Conservation (phyloP, 2,797 vertebrate species). For the Hydrolagus colliei region DNA sequence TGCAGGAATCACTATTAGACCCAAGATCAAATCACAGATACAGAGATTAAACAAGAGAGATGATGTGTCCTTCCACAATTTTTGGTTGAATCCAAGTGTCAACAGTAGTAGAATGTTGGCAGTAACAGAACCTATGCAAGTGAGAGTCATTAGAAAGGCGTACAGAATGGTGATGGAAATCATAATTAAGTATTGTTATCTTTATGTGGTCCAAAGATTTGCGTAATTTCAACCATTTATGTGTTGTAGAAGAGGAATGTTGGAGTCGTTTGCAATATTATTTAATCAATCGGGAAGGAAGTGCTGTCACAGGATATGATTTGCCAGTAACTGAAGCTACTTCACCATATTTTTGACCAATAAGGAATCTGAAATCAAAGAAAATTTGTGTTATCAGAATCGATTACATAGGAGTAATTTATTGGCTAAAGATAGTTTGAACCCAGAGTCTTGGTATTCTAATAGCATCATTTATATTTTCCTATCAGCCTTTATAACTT, state of each 20-base stretch:
- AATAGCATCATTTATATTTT: too few species aligned
- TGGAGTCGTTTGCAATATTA: neutral
- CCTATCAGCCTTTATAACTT: too few species aligned
- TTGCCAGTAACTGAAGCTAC: neutral
- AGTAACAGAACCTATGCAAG: constrained; percentile 44
- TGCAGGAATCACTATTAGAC: constrained; percentile 50
- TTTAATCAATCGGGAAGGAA: neutral
- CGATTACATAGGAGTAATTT: neutral
- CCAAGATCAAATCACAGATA: constrained; percentile 58
- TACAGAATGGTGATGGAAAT: constrained; percentile 37
- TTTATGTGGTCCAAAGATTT: constrained; percentile 17
- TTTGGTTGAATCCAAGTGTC: constrained; percentile 49
- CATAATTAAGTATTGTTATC: constrained; percentile 35
- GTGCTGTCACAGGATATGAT: neutral
- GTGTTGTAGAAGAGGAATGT: neutral
- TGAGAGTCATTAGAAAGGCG: constrained; percentile 45
- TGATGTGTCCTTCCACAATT: constrained; percentile 49
- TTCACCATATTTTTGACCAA: neutral
- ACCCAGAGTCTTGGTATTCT: too few species aligned
- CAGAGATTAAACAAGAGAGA: constrained; percentile 53
- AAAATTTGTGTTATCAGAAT: neutral
- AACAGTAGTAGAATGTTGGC: constrained; percentile 55
- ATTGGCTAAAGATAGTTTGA: too few species aligned
- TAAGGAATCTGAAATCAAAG: neutral
- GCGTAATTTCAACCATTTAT: constrained; percentile 18